phyloP scores from a whole-genome alignment of 2,888 invertebrate species.

The Scotopteryx bipunctaria region DNA sequence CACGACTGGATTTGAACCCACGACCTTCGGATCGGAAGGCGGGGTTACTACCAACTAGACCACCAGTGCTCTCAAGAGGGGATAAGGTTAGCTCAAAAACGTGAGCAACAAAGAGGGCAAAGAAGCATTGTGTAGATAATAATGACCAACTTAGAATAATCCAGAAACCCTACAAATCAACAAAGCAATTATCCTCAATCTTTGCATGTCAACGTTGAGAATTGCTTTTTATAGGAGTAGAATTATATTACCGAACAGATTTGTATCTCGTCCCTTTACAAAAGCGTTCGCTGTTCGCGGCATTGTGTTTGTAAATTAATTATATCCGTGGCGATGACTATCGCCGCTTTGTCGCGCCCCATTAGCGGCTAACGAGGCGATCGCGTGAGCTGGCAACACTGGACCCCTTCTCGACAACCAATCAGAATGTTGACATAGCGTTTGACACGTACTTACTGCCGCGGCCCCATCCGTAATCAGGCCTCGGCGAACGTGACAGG shows the following conservation, averaged over 20 bases:
- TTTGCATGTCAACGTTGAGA: slow-evolving; percentile 7
- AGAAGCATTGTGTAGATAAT: no score
- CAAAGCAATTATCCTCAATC: no score
- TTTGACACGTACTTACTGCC: slow-evolving; percentile 15
- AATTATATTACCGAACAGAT: slow-evolving; percentile 20
- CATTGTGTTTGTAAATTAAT: slow-evolving; percentile 40
- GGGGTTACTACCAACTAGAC: no score
- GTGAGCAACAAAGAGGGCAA: no score
- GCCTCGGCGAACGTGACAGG: no score
- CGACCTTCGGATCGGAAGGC: no score
- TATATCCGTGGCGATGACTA: slow-evolving; percentile 37
- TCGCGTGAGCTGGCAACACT: slow-evolving; percentile 28
- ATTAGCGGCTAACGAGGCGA: slow-evolving; percentile 32
- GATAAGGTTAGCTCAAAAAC: no score
- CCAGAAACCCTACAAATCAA: no score
- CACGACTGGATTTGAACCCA: no score
- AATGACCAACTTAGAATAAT: no score
- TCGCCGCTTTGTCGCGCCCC: slow-evolving; percentile 33
- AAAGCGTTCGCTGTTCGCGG: slow-evolving; percentile 24
- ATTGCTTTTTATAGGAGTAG: slow-evolving; percentile 9
- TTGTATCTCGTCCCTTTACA: slow-evolving; percentile 10
- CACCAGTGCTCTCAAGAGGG: no score
- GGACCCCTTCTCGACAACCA: slow-evolving; percentile 12
- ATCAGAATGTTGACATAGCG: slow-evolving; percentile 23
- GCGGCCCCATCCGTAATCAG: no score